Conservation (phyloP, 2,888 invertebrate species). For the Drosophila austrosaltans region DNA sequence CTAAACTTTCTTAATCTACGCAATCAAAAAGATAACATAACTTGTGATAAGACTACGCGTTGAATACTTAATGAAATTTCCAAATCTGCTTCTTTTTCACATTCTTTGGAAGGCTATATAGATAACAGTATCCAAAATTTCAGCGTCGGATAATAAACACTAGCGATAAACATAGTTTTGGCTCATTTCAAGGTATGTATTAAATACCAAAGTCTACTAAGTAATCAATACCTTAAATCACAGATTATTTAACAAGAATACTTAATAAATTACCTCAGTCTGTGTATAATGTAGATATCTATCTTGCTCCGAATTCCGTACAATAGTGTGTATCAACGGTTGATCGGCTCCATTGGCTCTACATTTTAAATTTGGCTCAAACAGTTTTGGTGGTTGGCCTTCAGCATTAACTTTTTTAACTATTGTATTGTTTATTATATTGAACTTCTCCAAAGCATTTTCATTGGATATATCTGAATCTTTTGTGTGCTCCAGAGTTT, state of each 20-base stretch:
- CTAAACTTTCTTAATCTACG: not conserved
- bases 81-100: not conserved
- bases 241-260: not conserved
- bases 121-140: not conserved
- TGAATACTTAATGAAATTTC: not conserved
- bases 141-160: not conserved
- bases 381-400: not conserved
- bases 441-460: not conserved
- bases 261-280: constrained; percentile 1
- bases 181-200: not conserved
- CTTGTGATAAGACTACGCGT: not conserved
- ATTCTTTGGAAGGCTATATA: not conserved
- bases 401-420: not conserved
- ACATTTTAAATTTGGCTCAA: constrained; percentile 1
- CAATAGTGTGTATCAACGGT: not conserved
- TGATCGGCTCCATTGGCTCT: not conserved
- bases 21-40: not conserved
- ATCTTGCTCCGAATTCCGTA: not conserved
- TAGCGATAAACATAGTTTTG: not conserved
- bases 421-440: not conserved
- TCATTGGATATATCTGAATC: not conserved
- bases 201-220: not conserved
- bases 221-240: not conserved
- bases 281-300: not conserved
- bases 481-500: not conserved